phyloP scores from a whole-genome alignment of 2,888 invertebrate genomes.

The Plutella xylostella region DNA sequence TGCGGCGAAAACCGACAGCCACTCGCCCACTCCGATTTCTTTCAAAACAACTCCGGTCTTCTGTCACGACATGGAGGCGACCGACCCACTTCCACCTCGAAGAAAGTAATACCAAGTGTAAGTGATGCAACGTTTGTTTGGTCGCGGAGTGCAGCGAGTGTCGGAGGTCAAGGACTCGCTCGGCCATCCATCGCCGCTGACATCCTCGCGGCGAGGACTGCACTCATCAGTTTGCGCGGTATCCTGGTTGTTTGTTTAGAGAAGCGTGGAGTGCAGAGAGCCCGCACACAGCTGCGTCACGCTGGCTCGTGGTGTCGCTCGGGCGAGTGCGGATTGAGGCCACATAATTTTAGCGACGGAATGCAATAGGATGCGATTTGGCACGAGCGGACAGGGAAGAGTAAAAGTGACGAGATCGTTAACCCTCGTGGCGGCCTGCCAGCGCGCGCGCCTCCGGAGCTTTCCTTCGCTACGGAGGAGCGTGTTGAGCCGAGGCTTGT shows the following conservation, averaged over 20 bases:
- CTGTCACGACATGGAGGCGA: not conserved
- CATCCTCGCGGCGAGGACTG: not conserved
- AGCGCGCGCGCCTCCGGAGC: too few relatives aligned
- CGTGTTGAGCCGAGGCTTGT: too few relatives aligned
- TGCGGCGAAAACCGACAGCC: not conserved
- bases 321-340: too few relatives aligned
- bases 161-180: not conserved
- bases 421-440: not conserved
- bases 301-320: too few relatives aligned
- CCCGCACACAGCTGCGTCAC: too few relatives aligned
- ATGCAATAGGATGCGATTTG: not conserved
- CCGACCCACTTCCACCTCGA: too few relatives aligned
- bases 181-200: not conserved
- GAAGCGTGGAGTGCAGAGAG: too few relatives aligned
- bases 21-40: not conserved
- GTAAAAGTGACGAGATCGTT: conserved; percentile 5
- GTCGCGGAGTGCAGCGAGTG: too few relatives aligned
- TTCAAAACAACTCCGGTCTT: not conserved
- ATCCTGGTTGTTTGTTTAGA: too few relatives aligned
- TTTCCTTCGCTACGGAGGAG: too few relatives aligned
- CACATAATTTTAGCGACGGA: too few relatives aligned
- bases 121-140: not conserved
- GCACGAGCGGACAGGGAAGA: conserved; percentile 1
- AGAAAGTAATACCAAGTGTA: not conserved
- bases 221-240: too few relatives aligned